phyloP scores from a whole-genome alignment of 2,113 vertebrate genomes.

The Bubo scandiacus region DNA sequence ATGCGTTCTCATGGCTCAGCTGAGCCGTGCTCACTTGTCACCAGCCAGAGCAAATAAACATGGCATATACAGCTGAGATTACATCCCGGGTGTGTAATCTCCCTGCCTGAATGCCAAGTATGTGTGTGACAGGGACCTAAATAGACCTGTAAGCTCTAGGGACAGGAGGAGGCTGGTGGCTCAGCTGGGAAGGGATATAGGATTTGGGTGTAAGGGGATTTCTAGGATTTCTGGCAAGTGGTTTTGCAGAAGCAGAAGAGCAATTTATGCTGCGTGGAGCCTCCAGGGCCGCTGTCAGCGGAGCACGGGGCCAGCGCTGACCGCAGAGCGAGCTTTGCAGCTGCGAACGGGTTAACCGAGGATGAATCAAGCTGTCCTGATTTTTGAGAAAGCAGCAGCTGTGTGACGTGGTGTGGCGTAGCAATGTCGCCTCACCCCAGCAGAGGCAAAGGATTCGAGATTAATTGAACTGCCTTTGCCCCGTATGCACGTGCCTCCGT shows the following conservation, averaged over 20 bases:
- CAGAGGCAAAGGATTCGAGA: fast-evolving
- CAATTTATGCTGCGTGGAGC: neutral
- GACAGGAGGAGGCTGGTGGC: neutral
- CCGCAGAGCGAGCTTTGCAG: neutral
- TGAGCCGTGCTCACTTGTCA: neutral
- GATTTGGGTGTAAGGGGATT: neutral
- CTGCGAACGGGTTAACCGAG: fast-evolving
- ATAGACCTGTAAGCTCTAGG: neutral
- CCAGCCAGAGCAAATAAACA: neutral
- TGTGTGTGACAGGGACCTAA: neutral
- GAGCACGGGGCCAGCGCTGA: neutral
- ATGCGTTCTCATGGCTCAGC: neutral
- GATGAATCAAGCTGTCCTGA: neutral
- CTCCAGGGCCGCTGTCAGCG: neutral
- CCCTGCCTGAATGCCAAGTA: neutral
- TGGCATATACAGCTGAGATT: neutral
- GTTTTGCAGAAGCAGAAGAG: neutral
- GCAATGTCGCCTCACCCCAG: neutral
- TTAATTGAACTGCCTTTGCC: neutral
- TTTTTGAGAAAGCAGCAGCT: neutral
- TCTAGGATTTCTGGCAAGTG: neutral
- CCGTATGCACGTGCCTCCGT: fast-evolving
- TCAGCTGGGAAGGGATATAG: neutral
- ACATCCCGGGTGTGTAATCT: neutral
- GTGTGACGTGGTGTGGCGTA: fast-evolving